phyloP scores from a whole-genome alignment of 2,113 vertebrate species.

The Chrysemys picta region DNA sequence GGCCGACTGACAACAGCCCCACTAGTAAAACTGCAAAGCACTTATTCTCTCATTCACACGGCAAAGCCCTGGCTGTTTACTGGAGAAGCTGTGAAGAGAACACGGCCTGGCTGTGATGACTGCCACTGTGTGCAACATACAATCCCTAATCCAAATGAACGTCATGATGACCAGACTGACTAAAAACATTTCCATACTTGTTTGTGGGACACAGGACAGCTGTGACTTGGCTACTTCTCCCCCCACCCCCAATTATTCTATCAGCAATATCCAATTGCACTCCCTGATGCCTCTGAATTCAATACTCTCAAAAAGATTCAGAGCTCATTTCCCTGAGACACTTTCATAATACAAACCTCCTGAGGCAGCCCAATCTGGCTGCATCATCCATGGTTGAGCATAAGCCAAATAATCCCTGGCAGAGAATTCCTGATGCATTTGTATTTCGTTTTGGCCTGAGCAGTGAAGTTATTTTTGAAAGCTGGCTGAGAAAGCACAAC shows the following conservation, averaged over 20 bases:
- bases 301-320: not conserved
- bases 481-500: not conserved
- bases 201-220: constrained; percentile 49
- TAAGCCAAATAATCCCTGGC: not conserved
- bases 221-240: constrained; percentile 41
- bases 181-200: constrained; percentile 65
- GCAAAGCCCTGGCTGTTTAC: constrained; percentile 17
- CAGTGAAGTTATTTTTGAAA: constrained; percentile 37
- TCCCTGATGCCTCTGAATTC: not conserved
- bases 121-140: constrained; percentile 52
- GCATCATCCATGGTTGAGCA: not conserved
- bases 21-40: not conserved
- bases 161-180: constrained; percentile 66
- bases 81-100: constrained; percentile 59
- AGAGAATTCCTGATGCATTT: constrained; percentile 5
- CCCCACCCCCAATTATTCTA: not conserved
- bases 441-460: constrained; percentile 30
- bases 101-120: constrained; percentile 54
- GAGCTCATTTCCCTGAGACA: not conserved
- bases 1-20: not conserved
- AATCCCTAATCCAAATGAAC: constrained; percentile 55
- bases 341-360: not conserved
- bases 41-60: constrained; percentile 10
- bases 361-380: not conserved
- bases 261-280: constrained; percentile 21